Percentiles rank a stretch among this genome's conserved stretches.
Evolutionary conservation across 2,888 invertebrate species (phyloP).

Genomic region (Aleiodes testaceus): DNA sequence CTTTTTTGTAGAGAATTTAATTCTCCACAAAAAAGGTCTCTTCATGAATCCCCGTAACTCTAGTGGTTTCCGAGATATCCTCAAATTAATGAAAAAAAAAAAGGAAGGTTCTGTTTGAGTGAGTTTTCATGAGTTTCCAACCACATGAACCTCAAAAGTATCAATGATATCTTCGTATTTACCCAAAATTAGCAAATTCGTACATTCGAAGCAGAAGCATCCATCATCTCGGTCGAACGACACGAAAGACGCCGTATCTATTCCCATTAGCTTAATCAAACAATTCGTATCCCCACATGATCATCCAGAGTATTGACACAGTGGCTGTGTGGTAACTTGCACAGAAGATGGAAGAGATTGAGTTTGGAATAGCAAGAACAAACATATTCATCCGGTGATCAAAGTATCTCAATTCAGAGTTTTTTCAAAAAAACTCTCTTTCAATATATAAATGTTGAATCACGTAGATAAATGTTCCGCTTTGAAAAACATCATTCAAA

Average conservation of each 20-base stretch:
- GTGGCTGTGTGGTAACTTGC: not conserved
- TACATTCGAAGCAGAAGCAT: not conserved
- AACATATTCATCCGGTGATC: slow-evolving; percentile 29
- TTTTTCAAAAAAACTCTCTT: not conserved
- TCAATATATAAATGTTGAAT: not conserved
- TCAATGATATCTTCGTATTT: not conserved
- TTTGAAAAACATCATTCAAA: not conserved
- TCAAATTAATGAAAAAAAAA: too few relatives aligned
- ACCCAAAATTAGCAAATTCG: slow-evolving; percentile 21
- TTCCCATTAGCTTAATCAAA: slow-evolving; percentile 34
- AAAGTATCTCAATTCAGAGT: slow-evolving; percentile 11
- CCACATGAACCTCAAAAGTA: not conserved
- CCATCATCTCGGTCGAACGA: not conserved
- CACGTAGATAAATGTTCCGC: slow-evolving; percentile 13
- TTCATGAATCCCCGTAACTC: too few relatives aligned
- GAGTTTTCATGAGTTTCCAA: not conserved
- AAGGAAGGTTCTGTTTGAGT: too few relatives aligned
- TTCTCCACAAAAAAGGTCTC: too few relatives aligned
- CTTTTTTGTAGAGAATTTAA: too few relatives aligned
- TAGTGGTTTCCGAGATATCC: too few relatives aligned
- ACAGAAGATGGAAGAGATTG: not conserved
- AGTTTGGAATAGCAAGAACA: slow-evolving; percentile 12
- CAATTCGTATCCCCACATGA: slow-evolving; percentile 12
- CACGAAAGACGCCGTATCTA: not conserved
- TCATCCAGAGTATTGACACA: slow-evolving; percentile 22